These are phyloP conservation scores for Centropus bengalensis DNA, from an alignment of 2,113 vertebrate species.

Conservation along the genomic window DNA sequence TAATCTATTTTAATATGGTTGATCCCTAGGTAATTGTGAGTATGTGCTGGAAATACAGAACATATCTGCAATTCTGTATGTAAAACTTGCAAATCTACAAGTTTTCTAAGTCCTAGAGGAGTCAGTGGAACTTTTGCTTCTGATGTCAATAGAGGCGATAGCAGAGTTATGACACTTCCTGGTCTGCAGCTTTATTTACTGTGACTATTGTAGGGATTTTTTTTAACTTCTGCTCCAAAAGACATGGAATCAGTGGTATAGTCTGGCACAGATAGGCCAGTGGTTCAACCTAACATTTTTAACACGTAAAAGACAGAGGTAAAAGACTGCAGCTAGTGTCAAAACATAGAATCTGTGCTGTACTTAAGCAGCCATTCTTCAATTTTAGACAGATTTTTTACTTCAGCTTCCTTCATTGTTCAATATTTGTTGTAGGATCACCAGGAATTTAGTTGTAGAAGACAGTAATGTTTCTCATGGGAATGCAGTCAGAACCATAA, in stretches of 20 bases:
- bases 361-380: not conserved
- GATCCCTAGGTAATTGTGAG: not conserved
- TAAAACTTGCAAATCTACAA: not conserved
- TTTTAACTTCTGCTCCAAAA: not conserved
- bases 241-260: not conserved
- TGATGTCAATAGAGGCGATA: not conserved
- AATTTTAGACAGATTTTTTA: slow-evolving; percentile 2
- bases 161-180: not conserved
- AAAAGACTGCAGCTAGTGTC: not conserved
- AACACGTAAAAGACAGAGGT: not conserved
- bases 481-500: slow-evolving; percentile 67
- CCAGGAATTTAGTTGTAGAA: slow-evolving; percentile 41
- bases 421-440: slow-evolving; percentile 77
- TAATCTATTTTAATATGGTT: not conserved
- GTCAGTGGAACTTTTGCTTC: not conserved
- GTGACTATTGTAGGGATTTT: not conserved
- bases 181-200: not conserved
- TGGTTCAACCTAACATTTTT: not conserved
- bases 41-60: not conserved
- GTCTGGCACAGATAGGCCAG: not conserved
- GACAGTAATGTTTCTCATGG: slow-evolving; percentile 59
- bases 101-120: not conserved
- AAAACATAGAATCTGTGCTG: not conserved
- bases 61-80: not conserved
- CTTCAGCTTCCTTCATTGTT: slow-evolving; percentile 48